Evolutionary conservation across 1,140 invertebrate genomes (phyloP).

Genomic region (Drosophila nebulosa): DNA sequence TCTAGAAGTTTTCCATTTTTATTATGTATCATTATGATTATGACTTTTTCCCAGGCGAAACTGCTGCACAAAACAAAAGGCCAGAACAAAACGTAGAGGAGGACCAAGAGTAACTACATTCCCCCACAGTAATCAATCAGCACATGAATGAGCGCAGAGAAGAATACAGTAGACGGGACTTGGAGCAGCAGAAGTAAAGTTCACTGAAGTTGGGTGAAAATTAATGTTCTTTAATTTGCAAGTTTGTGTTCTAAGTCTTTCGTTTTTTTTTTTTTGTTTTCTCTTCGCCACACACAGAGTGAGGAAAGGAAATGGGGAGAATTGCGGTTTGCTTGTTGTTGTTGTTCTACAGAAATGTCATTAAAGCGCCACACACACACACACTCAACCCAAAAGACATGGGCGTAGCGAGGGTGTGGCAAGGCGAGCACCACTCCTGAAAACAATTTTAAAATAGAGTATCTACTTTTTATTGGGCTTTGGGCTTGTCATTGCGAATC

Average conservation of each 20-base stretch:
- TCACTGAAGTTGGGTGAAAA: conserved; percentile 52
- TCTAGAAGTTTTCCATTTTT: conserved; percentile 80
- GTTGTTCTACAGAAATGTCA: conserved; percentile 71
- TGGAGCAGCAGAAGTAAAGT: conserved; percentile 12
- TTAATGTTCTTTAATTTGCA: conserved; percentile 79
- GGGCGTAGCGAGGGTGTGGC: background rate
- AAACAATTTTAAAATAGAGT: background rate
- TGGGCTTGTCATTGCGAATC: background rate
- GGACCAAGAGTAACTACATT: background rate
- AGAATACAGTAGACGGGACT: conserved; percentile 1
- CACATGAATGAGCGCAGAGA: background rate
- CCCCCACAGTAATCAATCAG: conserved; percentile 52
- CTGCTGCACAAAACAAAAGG: background rate
- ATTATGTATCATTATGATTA: conserved; percentile 79
- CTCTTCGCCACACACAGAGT: conserved; percentile 60
- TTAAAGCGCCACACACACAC: conserved; percentile 64
- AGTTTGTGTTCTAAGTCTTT: conserved; percentile 78
- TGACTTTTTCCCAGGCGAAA: conserved; percentile 56
- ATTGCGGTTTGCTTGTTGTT: conserved; percentile 16
- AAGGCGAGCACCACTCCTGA: background rate
- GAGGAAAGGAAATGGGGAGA: background rate
- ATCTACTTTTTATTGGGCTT: background rate
- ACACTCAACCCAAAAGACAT: background rate
- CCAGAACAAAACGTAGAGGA: background rate
- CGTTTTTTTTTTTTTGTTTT: conserved; percentile 45